Base-by-base conservation (phyloP, 2,113 vertebrate genomes). In the Tachuris rubrigastra region DNA sequence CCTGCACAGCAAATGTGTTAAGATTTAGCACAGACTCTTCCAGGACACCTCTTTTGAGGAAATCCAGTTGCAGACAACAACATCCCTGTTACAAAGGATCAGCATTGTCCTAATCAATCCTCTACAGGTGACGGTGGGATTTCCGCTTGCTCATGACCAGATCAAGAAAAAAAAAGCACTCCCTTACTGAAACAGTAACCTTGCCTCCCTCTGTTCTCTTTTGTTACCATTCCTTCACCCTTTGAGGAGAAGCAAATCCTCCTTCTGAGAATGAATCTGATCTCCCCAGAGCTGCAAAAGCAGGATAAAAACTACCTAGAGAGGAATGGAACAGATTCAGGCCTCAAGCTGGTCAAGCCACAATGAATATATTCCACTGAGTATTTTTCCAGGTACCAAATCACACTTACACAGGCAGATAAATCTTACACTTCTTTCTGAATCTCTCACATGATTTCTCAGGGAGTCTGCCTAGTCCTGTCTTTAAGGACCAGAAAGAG, bases 361-460 rank as follows among this genome's bases (percentile, higher is more conserved):
- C 52, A 67, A 30, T 20, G n/a, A 63, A 42, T 49, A 58, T 39
- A 58, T 21, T 68, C 31, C 63, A 21, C 49, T 8, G 6, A 15
- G 15, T 53, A 69, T 35, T 77, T 37, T 91, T 55, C 55, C 35
- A 58, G 33, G 53, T 72, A 85, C 39, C 0, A 0, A 76, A n/a
- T 14, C 72, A 28, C 42, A 63, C 17, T 35, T 58, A 11, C 0
- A 0, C 20, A 42, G 39, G 25, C 6, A 52, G 19, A 12, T 63
- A 20, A 41, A 35, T 30, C 35, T 55, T 50, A 27, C 3, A 25
- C 33, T 73, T 85, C 49, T n/a, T 63, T 76, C 44, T 1, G 1
- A 67, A 44, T 17, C 37, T 35, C 46, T 75, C 24, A 12, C 7
- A 3, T 44, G 35, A 35, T 49, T 85, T 66, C 37, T 44, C 52